Base-by-base conservation (phyloP, 2,797 vertebrate species). In the Artibeus lituratus region DNA sequence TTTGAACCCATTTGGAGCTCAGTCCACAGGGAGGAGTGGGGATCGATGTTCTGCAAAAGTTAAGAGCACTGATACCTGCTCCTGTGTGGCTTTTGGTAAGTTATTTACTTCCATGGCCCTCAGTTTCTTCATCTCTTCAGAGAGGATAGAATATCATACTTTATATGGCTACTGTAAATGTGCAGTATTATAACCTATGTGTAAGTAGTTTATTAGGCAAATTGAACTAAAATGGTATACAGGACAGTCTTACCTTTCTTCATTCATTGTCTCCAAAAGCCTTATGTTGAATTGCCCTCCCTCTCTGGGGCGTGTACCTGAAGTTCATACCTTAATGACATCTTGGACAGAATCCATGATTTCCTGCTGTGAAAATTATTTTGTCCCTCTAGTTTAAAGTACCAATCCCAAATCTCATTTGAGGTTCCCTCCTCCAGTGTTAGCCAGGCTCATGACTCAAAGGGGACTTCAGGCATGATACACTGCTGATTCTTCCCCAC, bases 351-450 rank as follows among this genome's bases (percentile, higher is more conserved):
- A 85, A 77, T 72, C 51, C 57, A 19, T 14, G 26, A 77, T 90
- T 87, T 96, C n/a, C 37, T 95, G 14, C 24, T 91, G 29, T 92
- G 87, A 67, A 76, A 94, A 76, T 67, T 51, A 37, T 87, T 92
- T 84, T 57, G 19, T 65, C 49, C 69, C 7, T 92, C 65, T 51
- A 74, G 39, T 80, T 49, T 26, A 92, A 91, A 95, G 24, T 32
- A 22, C 73, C 18, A 7, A 32, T 70, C 87, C 74, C 62, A 62
- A 44, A 57, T 37, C 18, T 74, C 59, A 74, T 67, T 53, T 69
- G 62, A 92, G 94, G 22, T 57, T 86, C 51, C 55, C 21, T 74
- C 32, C 49, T 77, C 42, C 42, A 26, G 44, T 44, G 22, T 93
- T 65, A 88, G 94, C 5, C 51, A 77, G 47, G 35, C 57, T 86